These are phyloP conservation scores for Myiotriccus ornatus DNA, from an alignment of 2,797 vertebrate genomes.

Conservation along the genomic window DNA sequence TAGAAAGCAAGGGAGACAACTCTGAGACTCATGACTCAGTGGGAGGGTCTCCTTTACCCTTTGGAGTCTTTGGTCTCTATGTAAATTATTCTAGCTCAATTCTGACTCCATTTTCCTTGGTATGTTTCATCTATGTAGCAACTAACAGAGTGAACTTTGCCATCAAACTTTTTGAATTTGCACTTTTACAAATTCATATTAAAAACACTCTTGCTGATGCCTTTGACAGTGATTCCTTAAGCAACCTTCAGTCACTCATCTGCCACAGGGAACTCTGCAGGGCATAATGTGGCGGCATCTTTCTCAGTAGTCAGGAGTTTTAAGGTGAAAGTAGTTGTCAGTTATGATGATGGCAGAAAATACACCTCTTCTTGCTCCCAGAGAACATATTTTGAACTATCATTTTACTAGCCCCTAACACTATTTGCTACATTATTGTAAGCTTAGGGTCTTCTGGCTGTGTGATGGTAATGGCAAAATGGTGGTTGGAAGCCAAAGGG, in stretches of 20 bases:
- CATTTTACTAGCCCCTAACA: not conserved
- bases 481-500: not conserved
- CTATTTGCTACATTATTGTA: not conserved
- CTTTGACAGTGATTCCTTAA: not conserved
- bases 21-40: accelerated
- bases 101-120: not conserved
- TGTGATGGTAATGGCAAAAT: not conserved
- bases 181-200: not conserved
- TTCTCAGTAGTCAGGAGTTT: not conserved
- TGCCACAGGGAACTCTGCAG: not conserved
- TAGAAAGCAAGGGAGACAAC: not conserved
- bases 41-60: not conserved
- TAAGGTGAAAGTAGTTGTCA: not conserved
- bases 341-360: not conserved
- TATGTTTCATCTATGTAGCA: not conserved
- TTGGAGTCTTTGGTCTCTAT: not conserved
- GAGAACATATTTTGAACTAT: not conserved
- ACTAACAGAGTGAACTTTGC: not conserved
- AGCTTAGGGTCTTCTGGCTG: not conserved
- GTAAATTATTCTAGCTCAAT: not conserved
- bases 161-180: not conserved
- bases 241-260: not conserved
- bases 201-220: not conserved
- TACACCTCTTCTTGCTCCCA: not conserved
- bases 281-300: not conserved